Conservation (phyloP, 2,888 invertebrate species). For the Nemotelus pantherinus region DNA sequence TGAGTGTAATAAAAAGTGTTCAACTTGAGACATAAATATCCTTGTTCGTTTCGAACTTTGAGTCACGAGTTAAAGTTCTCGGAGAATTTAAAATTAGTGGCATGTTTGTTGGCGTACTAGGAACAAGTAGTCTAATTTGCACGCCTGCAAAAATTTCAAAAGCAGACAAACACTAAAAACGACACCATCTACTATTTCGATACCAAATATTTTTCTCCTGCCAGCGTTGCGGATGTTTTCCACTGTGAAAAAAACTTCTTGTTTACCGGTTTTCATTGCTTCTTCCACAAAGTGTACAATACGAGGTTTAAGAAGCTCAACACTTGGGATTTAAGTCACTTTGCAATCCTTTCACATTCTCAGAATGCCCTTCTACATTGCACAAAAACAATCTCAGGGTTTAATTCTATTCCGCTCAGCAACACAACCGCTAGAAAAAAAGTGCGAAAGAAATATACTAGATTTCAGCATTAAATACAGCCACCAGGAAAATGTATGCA, state of each 20-base stretch:
- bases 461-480: conserved; percentile 33
- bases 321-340: conserved; percentile 41
- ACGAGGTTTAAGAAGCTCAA: conserved; percentile 42
- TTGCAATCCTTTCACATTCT: conserved; percentile 42
- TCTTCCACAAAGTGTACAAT: conserved; percentile 37
- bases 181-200: no score
- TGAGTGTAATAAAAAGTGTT: not conserved
- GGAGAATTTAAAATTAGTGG: no score
- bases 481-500: conserved; percentile 35
- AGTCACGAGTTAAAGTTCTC: no score
- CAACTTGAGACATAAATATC: not conserved
- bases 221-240: no score
- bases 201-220: no score
- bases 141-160: no score
- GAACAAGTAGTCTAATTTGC: no score
- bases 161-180: no score
- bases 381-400: conserved; percentile 38
- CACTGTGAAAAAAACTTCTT: not conserved
- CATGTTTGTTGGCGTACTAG: no score
- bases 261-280: conserved; percentile 39
- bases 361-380: conserved; percentile 36
- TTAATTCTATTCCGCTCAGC: conserved; percentile 29
- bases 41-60: not conserved
- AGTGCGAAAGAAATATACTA: conserved; percentile 18
- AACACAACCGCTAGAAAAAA: conserved; percentile 6